Conservation (phyloP, 2,113 vertebrate species). For the Thymallus thymallus region DNA sequence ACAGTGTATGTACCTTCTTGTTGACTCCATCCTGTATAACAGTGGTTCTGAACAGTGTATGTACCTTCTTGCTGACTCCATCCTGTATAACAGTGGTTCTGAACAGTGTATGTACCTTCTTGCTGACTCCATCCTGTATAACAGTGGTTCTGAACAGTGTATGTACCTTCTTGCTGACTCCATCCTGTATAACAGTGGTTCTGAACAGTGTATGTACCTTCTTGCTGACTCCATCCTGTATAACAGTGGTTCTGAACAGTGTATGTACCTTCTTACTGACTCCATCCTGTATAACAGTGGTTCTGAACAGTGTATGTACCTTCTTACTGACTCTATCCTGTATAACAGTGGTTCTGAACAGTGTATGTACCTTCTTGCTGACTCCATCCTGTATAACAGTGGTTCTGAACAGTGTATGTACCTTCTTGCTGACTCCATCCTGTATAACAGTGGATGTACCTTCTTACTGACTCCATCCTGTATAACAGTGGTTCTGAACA, state of each 20-base stretch:
- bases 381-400: slow-evolving; percentile 91
- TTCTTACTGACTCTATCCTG: slow-evolving; percentile 92
- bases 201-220: slow-evolving; percentile 83
- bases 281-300: slow-evolving; percentile 90
- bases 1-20: slow-evolving; percentile 84
- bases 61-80: slow-evolving; percentile 88
- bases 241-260: slow-evolving; percentile 85
- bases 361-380: slow-evolving; percentile 82
- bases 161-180: slow-evolving; percentile 86
- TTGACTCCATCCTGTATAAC: slow-evolving; percentile 91
- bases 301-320: slow-evolving; percentile 81
- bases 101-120: slow-evolving; percentile 83
- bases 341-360: slow-evolving; percentile 87
- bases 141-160: slow-evolving; percentile 84
- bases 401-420: slow-evolving; percentile 84
- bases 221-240: slow-evolving; percentile 91
- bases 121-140: slow-evolving; percentile 89
- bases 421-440: no score
- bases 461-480: no score
- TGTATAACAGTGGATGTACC: no score
- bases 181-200: slow-evolving; percentile 91
- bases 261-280: slow-evolving; percentile 85
- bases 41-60: slow-evolving; percentile 80
- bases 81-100: slow-evolving; percentile 91
- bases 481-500: no score